These are phyloP conservation scores for Oreotrochilus melanogaster DNA, from an alignment of 2,113 vertebrate species.

Conservation along the genomic window DNA sequence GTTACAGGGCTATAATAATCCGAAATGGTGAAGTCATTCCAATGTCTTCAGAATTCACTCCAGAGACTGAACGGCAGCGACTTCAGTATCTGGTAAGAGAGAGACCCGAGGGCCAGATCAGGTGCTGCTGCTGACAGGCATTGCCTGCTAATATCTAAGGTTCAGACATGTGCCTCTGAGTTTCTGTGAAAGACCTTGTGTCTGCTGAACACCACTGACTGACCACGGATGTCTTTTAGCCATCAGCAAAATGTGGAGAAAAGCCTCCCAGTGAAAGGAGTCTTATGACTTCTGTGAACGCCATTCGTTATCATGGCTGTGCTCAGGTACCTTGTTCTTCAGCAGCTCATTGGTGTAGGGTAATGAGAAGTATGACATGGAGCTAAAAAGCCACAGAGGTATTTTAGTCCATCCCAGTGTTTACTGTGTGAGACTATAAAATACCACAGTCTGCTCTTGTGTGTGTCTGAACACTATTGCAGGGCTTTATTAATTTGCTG, in stretches of 20 bases:
- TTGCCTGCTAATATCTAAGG: neutral
- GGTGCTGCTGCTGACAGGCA: neutral
- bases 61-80: conserved; percentile 93
- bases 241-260: neutral
- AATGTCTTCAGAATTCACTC: conserved; percentile 97
- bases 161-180: neutral
- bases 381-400: neutral
- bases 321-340: neutral
- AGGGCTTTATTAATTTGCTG: neutral
- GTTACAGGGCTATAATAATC: conserved; percentile 92
- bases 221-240: neutral
- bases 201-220: neutral
- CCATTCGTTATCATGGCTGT: neutral
- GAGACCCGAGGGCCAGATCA: neutral
- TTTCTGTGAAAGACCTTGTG: neutral
- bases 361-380: neutral
- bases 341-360: neutral
- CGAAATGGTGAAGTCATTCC: conserved; percentile 90
- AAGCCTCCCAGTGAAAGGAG: neutral
- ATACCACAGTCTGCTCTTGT: neutral
- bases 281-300: neutral
- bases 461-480: neutral
- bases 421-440: neutral
- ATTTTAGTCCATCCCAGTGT: neutral
- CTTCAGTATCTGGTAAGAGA: conserved; percentile 96